Base-by-base conservation (phyloP, 2,113 vertebrate genomes). In the Lepus europaeus region DNA sequence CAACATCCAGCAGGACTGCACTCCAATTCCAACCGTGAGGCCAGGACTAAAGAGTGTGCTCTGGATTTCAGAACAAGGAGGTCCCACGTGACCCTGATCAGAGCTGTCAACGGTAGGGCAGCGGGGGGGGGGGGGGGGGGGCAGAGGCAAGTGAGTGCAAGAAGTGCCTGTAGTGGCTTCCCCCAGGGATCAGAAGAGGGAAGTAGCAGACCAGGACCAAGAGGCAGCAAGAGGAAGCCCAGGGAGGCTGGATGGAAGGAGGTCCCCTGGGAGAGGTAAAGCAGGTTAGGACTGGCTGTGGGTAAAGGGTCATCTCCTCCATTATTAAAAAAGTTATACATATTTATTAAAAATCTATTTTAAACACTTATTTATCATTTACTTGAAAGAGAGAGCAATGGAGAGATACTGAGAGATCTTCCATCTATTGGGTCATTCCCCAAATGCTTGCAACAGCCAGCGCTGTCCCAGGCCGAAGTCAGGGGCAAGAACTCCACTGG, bases 261-360 rank as follows among this genome's bases (percentile, higher is more conserved):
- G n/a, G 56, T 39, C 66, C 20, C 3, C 0, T 5, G 39, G 73
- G 4, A 7, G 8, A 0, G 2, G 22, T 2, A 4, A 17, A 27
- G 17, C 31, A 19, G 16, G 5, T 23, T 31, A 29, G 5, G 61
- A 14, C 9, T 72, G 5, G 36, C 25, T 72, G 33, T 79, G 31
- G 68, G 2, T 10, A 39, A 68, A 64, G 11, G 20, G 25, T 56
- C 31, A 68, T 33, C 64, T 66, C 8, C 69, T 39, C 39, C 64
- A 20, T 66, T 53, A 66, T 59, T 59, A 59, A 59, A 59, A 13
- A 59, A 13, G 4, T 59, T 59, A 14, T 59, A 59, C 19, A 59
- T 59, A 59, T 59, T 59, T 59, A 59, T 14, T 59, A 59, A 59
- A 16, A 17, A 59, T 19, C 14, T 59, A 17, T 59, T 20, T 14